Base-by-base conservation (phyloP, 2,888 invertebrate species). In the Trissolcus brochymenae region DNA sequence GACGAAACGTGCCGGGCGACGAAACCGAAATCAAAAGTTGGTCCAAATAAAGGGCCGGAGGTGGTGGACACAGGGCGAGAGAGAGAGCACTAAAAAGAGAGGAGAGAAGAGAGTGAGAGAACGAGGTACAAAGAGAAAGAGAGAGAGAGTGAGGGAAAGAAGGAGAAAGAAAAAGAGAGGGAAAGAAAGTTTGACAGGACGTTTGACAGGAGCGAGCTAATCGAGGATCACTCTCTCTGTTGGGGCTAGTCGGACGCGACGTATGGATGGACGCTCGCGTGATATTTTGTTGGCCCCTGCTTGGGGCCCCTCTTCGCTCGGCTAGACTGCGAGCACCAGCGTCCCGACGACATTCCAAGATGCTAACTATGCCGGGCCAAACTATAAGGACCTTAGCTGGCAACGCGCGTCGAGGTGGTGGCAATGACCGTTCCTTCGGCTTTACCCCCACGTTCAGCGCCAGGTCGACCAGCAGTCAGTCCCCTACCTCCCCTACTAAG, bases 371-470 rank as follows among this genome's bases (percentile, higher is more conserved):
- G 71, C 75, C 76, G 74, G 79, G 56, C 78, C 76, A 79, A 79
- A 79, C 75, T 80, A 82, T 78, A 80, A 76, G 78, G 82, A 84
- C 81, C 84, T 80, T 83, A 85, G 83, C 82, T 80, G 82, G 81
- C 43, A 71, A 53, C 82, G 82, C 81, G 83, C 83, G 82, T 82
- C 81, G 85, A 87, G 86, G 88, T 88, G 86, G 89, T 88, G 89
- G 88, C 89, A 88, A 89, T 89, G 89, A 89, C 89, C 89, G 89
- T 89, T 88, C 88, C 85, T 83, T 82, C 79, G 68, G 49, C 67
- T 78, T 60, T 76, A 77, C 77, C 79, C 73, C 68, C 79, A 21
- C 67, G 60, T 51, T 73, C 61, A 57, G 61, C 65, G 54, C 67
- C 81, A 71, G 71, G 77, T 79, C 75, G 77, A 46, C 46, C n/a